phyloP scores from a whole-genome alignment of 2,113 vertebrate species.

The Gymnarchus niloticus region DNA sequence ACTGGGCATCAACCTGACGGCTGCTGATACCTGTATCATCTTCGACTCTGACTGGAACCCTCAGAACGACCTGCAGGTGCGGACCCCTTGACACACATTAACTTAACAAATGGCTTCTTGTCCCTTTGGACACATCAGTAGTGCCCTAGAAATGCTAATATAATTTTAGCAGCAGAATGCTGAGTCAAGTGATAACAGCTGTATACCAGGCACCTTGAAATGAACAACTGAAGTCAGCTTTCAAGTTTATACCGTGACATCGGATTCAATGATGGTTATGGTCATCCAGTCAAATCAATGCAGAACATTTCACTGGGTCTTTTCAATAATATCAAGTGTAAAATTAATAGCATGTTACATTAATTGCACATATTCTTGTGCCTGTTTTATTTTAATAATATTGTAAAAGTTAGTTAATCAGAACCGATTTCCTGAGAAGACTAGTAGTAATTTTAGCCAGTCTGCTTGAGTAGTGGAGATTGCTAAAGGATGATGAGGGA shows the following conservation, averaged over 20 bases:
- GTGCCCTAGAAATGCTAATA: not conserved
- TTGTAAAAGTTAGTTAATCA: not conserved
- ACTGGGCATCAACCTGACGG: slow-evolving; percentile 93
- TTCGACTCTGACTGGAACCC: slow-evolving; percentile 99
- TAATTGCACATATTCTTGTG: not conserved
- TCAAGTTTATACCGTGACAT: not conserved
- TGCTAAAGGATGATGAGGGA: not conserved
- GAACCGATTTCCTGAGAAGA: too few species aligned
- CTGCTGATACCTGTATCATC: slow-evolving; percentile 96
- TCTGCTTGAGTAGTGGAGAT: not conserved
- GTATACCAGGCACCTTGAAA: not conserved
- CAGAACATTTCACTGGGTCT: not conserved
- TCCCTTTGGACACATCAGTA: not conserved
- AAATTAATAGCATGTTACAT: not conserved
- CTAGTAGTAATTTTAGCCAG: not conserved
- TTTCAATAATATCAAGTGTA: not conserved
- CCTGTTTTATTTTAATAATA: not conserved
- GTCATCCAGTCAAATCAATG: not conserved
- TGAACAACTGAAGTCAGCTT: not conserved
- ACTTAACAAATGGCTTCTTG: not conserved
- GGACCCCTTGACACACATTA: not conserved
- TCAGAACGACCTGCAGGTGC: slow-evolving; percentile 95
- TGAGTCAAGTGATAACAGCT: not conserved
- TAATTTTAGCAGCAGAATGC: not conserved
- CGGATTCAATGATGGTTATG: not conserved